These are phyloP conservation scores for Meloidogyne exigua DNA, from an alignment of 1,140 invertebrate species.

Conservation along the genomic window DNA sequence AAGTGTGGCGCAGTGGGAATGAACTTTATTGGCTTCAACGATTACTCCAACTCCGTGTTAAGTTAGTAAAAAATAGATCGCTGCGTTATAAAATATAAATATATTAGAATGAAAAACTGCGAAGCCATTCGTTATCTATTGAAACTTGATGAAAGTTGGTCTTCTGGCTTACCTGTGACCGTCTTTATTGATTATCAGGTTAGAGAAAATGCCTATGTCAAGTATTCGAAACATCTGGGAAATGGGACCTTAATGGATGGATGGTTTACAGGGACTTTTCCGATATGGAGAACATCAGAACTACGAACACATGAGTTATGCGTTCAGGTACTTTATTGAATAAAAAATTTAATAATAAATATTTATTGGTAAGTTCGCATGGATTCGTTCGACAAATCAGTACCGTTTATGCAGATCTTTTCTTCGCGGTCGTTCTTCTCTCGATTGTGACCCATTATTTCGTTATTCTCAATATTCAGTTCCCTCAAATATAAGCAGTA, in stretches of 20 bases:
- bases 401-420: conserved; percentile 26
- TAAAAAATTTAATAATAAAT: neutral
- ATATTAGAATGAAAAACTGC: conserved; percentile 29
- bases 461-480: conserved; percentile 20
- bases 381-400: conserved; percentile 19
- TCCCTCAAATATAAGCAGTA: neutral
- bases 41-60: conserved; percentile 38
- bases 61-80: conserved; percentile 22
- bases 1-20: conserved; percentile 43
- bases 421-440: conserved; percentile 21
- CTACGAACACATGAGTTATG: conserved; percentile 24
- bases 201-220: conserved; percentile 40
- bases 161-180: conserved; percentile 20
- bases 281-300: conserved; percentile 25
- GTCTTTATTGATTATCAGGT: conserved; percentile 33
- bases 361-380: conserved; percentile 13
- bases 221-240: conserved; percentile 30
- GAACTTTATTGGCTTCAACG: conserved; percentile 48
- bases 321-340: conserved; percentile 9
- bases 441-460: conserved; percentile 24
- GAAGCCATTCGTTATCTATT: conserved; percentile 33
- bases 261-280: conserved; percentile 29
- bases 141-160: conserved; percentile 33
- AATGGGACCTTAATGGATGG: conserved; percentile 34
- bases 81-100: neutral